These are phyloP conservation scores for Cottus gobio DNA, from an alignment of 2,113 vertebrate genomes.

Conservation along the genomic window DNA sequence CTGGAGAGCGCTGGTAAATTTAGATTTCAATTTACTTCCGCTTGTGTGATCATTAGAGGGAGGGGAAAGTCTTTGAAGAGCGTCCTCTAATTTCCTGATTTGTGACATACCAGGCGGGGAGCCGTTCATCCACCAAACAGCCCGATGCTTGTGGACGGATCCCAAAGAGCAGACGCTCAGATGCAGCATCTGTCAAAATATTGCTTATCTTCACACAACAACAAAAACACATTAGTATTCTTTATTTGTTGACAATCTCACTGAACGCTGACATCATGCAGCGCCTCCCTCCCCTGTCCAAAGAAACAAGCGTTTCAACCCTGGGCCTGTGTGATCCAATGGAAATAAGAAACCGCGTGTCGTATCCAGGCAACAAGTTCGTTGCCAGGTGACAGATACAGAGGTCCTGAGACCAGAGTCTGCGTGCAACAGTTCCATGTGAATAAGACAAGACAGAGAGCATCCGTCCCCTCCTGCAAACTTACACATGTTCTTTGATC, in stretches of 20 bases:
- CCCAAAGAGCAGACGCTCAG: slow-evolving; percentile 7
- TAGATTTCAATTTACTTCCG: slow-evolving; percentile 12
- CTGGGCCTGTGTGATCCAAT: slow-evolving; percentile 60
- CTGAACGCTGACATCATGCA: slow-evolving; percentile 48
- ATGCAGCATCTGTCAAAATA: background rate
- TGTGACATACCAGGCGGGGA: background rate
- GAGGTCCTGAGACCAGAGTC: slow-evolving; percentile 75
- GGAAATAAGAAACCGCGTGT: slow-evolving; percentile 71
- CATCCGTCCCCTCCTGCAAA: slow-evolving; percentile 53
- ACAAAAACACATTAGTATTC: background rate
- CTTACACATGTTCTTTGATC: slow-evolving; percentile 40
- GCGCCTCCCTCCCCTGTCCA: slow-evolving; percentile 19
- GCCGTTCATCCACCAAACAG: slow-evolving; percentile 21
- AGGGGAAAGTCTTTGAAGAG: slow-evolving; percentile 3
- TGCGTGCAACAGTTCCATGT: slow-evolving; percentile 53
- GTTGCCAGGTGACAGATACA: slow-evolving; percentile 85
- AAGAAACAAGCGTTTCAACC: slow-evolving; percentile 60
- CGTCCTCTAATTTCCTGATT: slow-evolving; percentile 14
- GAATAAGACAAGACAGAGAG: slow-evolving; percentile 62
- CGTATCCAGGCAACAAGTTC: slow-evolving; percentile 83
- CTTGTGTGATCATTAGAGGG: slow-evolving; percentile 24
- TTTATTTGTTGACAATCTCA: slow-evolving; percentile 36
- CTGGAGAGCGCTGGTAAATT: slow-evolving; percentile 21
- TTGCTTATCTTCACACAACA: background rate
- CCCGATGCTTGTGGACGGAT: background rate